These are phyloP conservation scores for Thunnus albacares DNA, from an alignment of 2,797 vertebrate genomes.

Conservation along the genomic window DNA sequence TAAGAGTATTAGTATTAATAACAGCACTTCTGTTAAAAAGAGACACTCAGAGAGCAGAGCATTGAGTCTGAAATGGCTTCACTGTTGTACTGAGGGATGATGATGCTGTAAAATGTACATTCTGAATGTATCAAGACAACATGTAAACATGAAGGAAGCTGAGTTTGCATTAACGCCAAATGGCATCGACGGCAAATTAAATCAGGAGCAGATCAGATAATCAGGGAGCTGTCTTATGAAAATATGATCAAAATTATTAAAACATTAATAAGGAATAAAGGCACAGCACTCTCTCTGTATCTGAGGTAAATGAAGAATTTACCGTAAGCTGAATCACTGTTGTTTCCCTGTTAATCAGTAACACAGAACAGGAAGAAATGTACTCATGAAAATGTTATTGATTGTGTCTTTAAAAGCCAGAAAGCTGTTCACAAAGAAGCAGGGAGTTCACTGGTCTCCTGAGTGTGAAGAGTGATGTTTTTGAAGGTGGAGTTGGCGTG, in stretches of 20 bases:
- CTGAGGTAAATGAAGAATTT: neutral
- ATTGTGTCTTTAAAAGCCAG: neutral
- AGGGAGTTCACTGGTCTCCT: neutral
- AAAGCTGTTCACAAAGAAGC: neutral
- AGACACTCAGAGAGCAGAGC: neutral
- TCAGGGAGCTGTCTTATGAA: neutral
- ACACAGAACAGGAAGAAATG: neutral
- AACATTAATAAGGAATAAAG: neutral
- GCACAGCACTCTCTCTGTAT: neutral
- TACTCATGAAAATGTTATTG: neutral
- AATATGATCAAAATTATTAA: neutral
- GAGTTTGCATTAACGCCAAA: neutral
- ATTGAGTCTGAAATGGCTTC: neutral
- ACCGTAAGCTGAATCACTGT: neutral
- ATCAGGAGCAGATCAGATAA: neutral
- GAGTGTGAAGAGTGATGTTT: constrained; percentile 11
- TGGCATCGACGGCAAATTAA: neutral
- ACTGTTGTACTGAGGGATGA: neutral
- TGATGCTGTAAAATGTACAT: neutral
- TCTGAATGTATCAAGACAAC: neutral
- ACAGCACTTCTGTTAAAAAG: neutral
- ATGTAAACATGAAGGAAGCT: neutral
- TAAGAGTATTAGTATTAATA: neutral
- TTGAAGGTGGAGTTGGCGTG: constrained; percentile 4
- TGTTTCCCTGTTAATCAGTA: neutral